Base-by-base conservation (phyloP, 2,888 invertebrate species). In the Drosophila peninsularis region DNA sequence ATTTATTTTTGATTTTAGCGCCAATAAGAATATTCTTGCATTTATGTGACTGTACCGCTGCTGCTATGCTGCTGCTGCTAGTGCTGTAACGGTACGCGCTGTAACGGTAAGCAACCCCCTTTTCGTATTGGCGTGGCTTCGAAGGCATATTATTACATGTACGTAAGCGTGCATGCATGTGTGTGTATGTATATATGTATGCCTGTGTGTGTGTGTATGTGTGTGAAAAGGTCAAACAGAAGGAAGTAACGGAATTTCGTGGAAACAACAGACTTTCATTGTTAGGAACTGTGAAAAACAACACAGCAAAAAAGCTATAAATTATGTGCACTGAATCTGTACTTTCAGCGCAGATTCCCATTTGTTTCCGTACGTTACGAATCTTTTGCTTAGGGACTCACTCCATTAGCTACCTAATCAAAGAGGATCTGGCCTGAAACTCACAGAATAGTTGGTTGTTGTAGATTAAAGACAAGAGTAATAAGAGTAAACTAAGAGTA, bases 181-280 rank as follows among this genome's bases (percentile, higher is more conserved):
- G 5, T n/a, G 1, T n/a, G 9, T 24, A 54, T 69, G 49, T 67
- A 6, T 21, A 5, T 13, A 7, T 24, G 7, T 19, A 7, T 14
- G 14, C 24, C 2, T 11, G 1, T 41, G 19, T 13, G 6, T 13
- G 24, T n/a, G 49, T 24, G 50, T 34, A n/a, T 61, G 49, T 21
- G 62, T 80, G 69, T 79, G 72, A 81, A 75, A 81, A 72, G 74
- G 65, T 76, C 79, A 62, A 44, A 54, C 44, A 37, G 42, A 34
- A 39, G 62, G 14, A 80, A 68, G 41, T 50, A 47, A 14, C 52
- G 42, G 54, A 57, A 45, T 58, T 17, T 3, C 11, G 36, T 37
- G 34, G 41, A 72, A 66, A 81, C 84, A 83, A 86, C 56, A 62
- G 19, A 9, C 47, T 41, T 17, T 24, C 45, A 70, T 83, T 82